These are phyloP conservation scores for Cephonodes hylas DNA, from an alignment of 2,888 invertebrate genomes.

Conservation along the genomic window DNA sequence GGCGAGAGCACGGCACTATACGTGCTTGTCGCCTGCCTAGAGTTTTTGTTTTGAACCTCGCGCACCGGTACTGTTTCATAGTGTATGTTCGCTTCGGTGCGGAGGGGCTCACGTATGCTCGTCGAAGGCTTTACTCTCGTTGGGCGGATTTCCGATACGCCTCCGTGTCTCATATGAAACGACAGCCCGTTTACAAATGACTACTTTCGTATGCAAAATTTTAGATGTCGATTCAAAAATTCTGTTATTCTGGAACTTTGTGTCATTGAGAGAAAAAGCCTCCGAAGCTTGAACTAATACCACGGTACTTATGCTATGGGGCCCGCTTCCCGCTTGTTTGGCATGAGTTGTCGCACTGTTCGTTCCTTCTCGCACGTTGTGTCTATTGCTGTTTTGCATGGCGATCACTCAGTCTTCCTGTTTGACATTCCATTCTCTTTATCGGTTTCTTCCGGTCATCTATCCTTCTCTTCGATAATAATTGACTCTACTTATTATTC, in stretches of 20 bases:
- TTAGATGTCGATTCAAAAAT: not conserved
- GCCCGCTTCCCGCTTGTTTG: constrained; percentile 49
- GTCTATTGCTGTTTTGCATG: not conserved
- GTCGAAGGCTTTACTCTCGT: constrained; percentile 40
- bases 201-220: not conserved
- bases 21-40: constrained; percentile 80
- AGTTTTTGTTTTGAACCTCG: constrained; percentile 76
- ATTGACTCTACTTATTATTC: not conserved
- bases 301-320: constrained; percentile 56
- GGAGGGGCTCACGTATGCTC: constrained; percentile 60
- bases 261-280: constrained; percentile 36
- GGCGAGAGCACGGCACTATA: constrained; percentile 72
- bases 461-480: not conserved
- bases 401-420: constrained; percentile 1
- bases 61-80: constrained; percentile 71
- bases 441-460: not conserved
- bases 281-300: constrained; percentile 50
- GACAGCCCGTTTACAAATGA: not conserved
- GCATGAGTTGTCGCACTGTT: constrained; percentile 42
- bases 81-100: constrained; percentile 71
- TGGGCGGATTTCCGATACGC: not conserved
- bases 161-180: not conserved
- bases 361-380: constrained; percentile 32
- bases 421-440: not conserved
- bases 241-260: not conserved